A percentile compares a stretch with the other conserved stretches of the same genome.
These are phyloP conservation scores for Grus americana DNA, from an alignment of 2,113 vertebrate species.

Conservation along the genomic window DNA sequence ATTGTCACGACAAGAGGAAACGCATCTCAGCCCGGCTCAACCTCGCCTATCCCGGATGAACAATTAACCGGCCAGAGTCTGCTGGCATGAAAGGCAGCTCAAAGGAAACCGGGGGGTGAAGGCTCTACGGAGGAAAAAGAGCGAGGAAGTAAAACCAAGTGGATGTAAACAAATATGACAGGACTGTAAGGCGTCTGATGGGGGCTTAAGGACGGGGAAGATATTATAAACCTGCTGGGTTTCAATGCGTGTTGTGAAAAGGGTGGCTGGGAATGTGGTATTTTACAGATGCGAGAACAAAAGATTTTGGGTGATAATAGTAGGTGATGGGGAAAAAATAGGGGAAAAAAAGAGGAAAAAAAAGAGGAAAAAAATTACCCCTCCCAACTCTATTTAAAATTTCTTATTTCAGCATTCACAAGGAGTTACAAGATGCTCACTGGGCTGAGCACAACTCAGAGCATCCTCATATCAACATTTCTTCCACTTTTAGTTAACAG, in stretches of 20 bases:
- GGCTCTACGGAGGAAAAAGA: neutral
- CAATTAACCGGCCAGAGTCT: neutral
- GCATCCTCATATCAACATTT: neutral
- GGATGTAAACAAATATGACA: neutral
- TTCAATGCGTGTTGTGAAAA: fast-evolving
- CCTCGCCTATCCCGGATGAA: neutral
- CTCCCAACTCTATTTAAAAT: neutral
- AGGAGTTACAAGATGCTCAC: neutral
- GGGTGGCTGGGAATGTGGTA: neutral
- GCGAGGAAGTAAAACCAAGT: neutral
- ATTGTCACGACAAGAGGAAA: neutral
- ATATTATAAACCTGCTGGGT: neutral
- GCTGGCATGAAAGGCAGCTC: neutral
- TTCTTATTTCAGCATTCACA: neutral
- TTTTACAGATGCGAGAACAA: neutral
- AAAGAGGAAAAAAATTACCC: neutral
- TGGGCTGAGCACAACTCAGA: neutral
- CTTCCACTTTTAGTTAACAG: slow-evolving; percentile 57
- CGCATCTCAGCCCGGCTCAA: neutral
- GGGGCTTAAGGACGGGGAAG: neutral
- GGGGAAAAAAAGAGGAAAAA: fast-evolving
- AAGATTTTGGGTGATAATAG: neutral
- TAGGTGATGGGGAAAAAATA: neutral
- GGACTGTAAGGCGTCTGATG: neutral
- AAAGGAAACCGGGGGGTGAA: neutral